Percentiles rank a stretch among this genome's conserved stretches.
phyloP scores from a whole-genome alignment of 2,113 vertebrate genomes.

The Atherinomorus stipes region DNA sequence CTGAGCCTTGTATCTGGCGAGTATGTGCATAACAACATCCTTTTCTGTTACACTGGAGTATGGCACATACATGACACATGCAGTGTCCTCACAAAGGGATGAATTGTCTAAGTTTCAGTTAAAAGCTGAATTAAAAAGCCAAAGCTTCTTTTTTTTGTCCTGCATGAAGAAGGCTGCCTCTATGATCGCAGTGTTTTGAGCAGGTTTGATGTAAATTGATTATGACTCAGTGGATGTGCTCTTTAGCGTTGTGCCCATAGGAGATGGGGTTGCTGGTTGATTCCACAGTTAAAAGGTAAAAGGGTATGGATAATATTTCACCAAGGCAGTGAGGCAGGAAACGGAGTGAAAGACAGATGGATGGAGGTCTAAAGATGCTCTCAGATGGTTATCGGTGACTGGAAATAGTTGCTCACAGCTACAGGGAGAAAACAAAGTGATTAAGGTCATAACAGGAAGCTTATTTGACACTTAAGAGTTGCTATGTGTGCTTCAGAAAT shows the following conservation, averaged over 20 bases:
- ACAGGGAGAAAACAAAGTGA: slow-evolving; percentile 22
- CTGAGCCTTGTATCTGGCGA: slow-evolving; percentile 56
- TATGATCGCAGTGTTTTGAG: slow-evolving; percentile 22
- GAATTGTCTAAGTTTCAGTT: slow-evolving; percentile 16
- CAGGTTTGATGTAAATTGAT: slow-evolving; percentile 15
- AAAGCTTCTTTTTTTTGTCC: neutral
- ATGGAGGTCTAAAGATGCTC: slow-evolving; percentile 54
- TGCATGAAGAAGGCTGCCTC: neutral
- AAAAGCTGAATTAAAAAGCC: slow-evolving; percentile 12
- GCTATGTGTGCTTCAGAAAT: neutral
- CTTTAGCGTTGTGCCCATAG: slow-evolving; percentile 32
- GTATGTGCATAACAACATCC: slow-evolving; percentile 59
- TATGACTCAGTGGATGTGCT: slow-evolving; percentile 23
- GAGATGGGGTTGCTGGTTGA: slow-evolving; percentile 28
- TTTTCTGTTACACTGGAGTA: slow-evolving; percentile 46
- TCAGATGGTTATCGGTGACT: slow-evolving; percentile 52
- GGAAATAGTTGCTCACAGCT: slow-evolving; percentile 34
- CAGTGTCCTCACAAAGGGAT: slow-evolving; percentile 28
- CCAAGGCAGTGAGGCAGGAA: slow-evolving; percentile 37
- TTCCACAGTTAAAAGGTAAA: slow-evolving; percentile 33
- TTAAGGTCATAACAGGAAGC: slow-evolving; percentile 17
- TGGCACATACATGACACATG: slow-evolving; percentile 55
- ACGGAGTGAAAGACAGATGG: slow-evolving; percentile 16
- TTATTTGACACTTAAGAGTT: slow-evolving; percentile 9
- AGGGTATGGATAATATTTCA: slow-evolving; percentile 52